Base-by-base conservation (phyloP, 2,888 invertebrate species). In the Merodon equestris region DNA sequence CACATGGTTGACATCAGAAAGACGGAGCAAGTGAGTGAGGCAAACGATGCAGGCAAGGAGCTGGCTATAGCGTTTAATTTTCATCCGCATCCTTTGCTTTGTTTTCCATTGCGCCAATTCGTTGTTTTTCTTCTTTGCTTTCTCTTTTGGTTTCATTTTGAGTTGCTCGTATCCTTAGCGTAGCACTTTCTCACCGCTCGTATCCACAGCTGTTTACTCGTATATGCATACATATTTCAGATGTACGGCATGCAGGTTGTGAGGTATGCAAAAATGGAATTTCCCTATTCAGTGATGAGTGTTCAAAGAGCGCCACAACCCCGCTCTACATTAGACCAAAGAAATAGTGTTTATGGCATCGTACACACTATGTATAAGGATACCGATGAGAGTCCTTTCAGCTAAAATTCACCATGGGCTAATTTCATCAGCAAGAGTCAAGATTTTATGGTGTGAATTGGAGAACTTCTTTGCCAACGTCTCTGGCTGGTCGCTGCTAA, bases 371-470 rank as follows among this genome's bases (percentile, higher is more conserved):
- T n/a, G n/a, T 27, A 53, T n/a, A 64, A 61, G 72, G 56, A 74
- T 53, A 57, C 67, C 63, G 70, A 64, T 70, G 70, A 77, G 72
- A 79, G 74, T 79, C 63, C 79, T 79, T 74, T 79, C 68, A 68
- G 48, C 60, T 74, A 68, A 79, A 73, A 79, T 64, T 74, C 79
- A 79, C 79, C 79, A 79, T 70, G 68, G 79, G 79, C 79, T 79
- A 79, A 79, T 79, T 74, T 79, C 79, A 79, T 74, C 79, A 79
- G 64, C 38, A 50, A 68, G 64, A 79, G 79, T 70, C 68, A 79
- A 79, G 79, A 79, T 79, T 79, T 68, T 79, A 74, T 79, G 64
- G 74, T 70, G 74, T 79, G 79, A 79, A 79, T 74, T 70, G 74
- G 42, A 10, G 60, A 70, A 70, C 58, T 70, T 60, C 73, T 73